A percentile compares a stretch with the other conserved stretches of the same genome.
phyloP scores from a whole-genome alignment of 2,888 invertebrate species.

The Leptinotarsa haldemani region DNA sequence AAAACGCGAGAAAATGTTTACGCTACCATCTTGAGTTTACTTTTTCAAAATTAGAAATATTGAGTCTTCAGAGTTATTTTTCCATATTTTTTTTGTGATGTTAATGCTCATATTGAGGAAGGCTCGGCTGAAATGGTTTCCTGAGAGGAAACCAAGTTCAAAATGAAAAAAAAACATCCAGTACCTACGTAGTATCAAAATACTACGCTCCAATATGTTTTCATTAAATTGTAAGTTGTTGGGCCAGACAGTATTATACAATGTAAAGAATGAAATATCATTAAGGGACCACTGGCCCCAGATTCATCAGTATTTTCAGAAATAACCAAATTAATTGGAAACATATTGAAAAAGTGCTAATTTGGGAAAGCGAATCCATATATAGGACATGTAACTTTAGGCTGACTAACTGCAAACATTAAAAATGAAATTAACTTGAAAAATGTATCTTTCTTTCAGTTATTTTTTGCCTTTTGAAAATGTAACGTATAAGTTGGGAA shows the following conservation, averaged over 20 bases:
- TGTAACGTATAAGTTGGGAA: not conserved
- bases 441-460: not conserved
- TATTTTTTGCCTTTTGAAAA: not conserved
- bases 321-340: conserved; percentile 2
- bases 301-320: conserved; percentile 12
- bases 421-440: conserved; percentile 4
- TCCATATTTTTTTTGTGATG: too few species aligned
- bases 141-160: not conserved
- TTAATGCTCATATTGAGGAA: too few species aligned
- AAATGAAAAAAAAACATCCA: not conserved
- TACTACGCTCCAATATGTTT: not conserved
- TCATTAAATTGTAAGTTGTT: not conserved
- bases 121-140: too few species aligned
- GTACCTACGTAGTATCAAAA: not conserved
- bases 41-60: too few species aligned
- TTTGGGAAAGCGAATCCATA: not conserved
- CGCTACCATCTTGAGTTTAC: too few species aligned
- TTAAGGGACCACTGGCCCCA: conserved; percentile 18
- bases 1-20: too few species aligned
- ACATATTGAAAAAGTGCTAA: not conserved
- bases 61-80: too few species aligned
- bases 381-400: not conserved
- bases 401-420: not conserved
- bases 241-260: conserved; percentile 16
- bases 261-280: conserved; percentile 16